Evolutionary conservation across 2,888 invertebrate genomes (phyloP).

Genomic region (Cephus sareptanus): DNA sequence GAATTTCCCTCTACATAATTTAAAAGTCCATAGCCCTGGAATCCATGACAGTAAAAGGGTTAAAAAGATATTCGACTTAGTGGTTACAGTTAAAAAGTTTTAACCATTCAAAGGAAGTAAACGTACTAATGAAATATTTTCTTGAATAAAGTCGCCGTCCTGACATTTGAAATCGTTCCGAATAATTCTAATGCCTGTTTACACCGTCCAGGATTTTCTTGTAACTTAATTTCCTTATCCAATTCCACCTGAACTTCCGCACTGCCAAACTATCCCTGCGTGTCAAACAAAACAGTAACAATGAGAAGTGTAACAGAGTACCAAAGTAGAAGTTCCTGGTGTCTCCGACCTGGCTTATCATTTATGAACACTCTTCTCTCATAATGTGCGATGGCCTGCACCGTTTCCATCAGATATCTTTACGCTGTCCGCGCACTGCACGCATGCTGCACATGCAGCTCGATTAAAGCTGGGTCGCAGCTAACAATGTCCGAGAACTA

Average conservation of each 20-base stretch:
- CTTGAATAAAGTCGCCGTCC: neutral
- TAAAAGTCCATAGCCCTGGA: constrained; percentile 10
- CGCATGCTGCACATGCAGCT: neutral
- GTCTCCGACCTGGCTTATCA: neutral
- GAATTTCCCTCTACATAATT: constrained; percentile 7
- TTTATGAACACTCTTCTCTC: neutral
- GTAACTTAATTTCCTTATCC: neutral
- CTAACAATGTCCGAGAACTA: neutral
- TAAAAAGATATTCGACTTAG: constrained; percentile 10
- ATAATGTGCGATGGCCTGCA: neutral
- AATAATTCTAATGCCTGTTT: no score
- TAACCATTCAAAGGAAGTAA: neutral
- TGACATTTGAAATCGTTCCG: neutral
- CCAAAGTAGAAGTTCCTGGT: neutral
- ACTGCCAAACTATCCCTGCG: neutral
- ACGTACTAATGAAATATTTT: neutral
- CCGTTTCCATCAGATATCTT: neutral
- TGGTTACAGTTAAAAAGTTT: constrained; percentile 7
- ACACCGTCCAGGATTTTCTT: neutral
- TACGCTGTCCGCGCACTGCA: neutral
- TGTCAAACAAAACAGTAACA: neutral
- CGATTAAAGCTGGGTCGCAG: neutral
- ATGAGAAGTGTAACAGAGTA: neutral
- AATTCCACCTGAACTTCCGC: neutral
- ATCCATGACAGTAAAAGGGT: constrained; percentile 7